Conservation (phyloP, 2,113 vertebrate genomes). For the Nymphicus hollandicus region DNA sequence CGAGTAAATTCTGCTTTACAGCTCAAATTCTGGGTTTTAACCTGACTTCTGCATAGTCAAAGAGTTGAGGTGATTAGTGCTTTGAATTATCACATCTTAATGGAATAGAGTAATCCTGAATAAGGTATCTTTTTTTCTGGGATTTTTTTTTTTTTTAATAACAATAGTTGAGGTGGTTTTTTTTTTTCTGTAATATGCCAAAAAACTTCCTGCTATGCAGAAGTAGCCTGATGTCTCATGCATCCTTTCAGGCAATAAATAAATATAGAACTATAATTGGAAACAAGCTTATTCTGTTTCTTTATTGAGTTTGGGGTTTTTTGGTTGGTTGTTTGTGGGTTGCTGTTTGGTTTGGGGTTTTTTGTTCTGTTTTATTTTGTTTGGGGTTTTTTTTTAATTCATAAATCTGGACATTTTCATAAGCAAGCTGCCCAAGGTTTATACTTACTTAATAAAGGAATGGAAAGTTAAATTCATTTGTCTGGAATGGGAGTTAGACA, state of each 20-base stretch:
- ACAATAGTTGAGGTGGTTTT: fast-evolving
- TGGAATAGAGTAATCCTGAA: background rate
- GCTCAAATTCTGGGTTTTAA: background rate
- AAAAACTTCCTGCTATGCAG: background rate
- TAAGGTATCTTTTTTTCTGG: background rate
- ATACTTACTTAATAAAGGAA: background rate
- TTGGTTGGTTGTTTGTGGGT: background rate
- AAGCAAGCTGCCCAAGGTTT: background rate
- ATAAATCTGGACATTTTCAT: background rate
- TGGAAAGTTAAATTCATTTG: background rate
- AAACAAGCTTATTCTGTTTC: background rate
- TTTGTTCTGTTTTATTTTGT: background rate
- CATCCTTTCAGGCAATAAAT: background rate
- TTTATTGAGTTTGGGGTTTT: background rate
- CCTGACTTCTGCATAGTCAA: background rate
- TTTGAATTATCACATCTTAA: background rate
- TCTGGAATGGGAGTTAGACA: background rate
- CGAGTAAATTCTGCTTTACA: background rate
- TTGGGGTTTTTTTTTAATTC: background rate
- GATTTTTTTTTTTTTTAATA: background rate
- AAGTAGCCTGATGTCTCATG: background rate
- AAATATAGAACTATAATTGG: background rate
- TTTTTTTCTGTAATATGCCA: background rate
- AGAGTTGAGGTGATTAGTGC: background rate
- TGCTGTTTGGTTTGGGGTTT: background rate